These are phyloP conservation scores for Leucophenga montana DNA, from an alignment of 2,888 invertebrate genomes.

Conservation along the genomic window DNA sequence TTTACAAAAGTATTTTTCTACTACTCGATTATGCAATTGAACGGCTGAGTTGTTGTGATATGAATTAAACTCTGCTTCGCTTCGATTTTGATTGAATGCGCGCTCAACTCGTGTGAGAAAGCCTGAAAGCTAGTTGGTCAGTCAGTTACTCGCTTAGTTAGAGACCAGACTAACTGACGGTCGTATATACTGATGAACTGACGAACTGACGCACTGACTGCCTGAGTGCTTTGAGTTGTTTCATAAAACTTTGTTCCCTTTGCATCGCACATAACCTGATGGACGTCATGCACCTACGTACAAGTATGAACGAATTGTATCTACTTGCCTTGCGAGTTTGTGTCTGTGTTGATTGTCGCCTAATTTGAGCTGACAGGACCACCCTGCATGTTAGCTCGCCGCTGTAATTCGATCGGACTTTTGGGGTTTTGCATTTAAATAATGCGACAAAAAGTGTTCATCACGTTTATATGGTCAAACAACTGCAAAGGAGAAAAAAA, in stretches of 20 bases:
- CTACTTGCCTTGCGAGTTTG: background rate
- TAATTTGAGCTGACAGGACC: constrained; percentile 63
- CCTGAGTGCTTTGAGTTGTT: background rate
- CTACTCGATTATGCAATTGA: too few relatives aligned
- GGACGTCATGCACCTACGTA: too few relatives aligned
- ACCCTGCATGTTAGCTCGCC: constrained; percentile 47
- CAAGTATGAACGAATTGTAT: too few relatives aligned
- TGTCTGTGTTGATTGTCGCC: constrained; percentile 48
- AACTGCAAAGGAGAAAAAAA: background rate
- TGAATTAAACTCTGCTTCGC: too few relatives aligned
- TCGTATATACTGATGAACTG: background rate
- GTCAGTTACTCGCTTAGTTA: constrained; percentile 6
- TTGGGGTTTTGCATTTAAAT: constrained; percentile 45
- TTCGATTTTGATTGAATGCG: background rate
- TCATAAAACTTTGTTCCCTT: too few relatives aligned
- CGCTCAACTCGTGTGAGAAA: background rate
- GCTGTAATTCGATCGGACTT: constrained; percentile 47
- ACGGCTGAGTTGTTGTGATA: too few relatives aligned
- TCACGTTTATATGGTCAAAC: constrained; percentile 10
- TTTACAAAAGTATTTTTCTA: too few relatives aligned
- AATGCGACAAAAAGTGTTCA: constrained; percentile 34
- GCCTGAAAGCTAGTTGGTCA: background rate
- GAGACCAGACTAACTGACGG: background rate
- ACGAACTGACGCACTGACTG: background rate
- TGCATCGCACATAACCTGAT: too few relatives aligned